Conservation (phyloP, 64 coral and sea anemone species). For the Montipora capricornis region DNA sequence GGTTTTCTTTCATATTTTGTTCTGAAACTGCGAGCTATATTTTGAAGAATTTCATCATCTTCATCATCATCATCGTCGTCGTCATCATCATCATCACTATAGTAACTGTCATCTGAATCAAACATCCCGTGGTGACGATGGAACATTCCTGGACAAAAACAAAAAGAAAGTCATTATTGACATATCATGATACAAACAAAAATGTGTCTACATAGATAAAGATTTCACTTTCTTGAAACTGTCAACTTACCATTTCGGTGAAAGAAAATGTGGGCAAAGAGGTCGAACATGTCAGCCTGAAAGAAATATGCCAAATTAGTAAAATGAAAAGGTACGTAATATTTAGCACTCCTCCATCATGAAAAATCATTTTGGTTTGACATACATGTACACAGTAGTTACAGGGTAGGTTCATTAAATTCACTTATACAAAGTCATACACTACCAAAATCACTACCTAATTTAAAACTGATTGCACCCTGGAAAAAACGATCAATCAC, state of each 20-base stretch:
- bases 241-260: constrained; percentile 81
- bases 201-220: too few relatives aligned
- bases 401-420: too few relatives aligned
- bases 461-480: too few relatives aligned
- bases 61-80: constrained; percentile 71
- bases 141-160: constrained; percentile 69
- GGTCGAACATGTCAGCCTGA: constrained; percentile 99
- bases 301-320: constrained; percentile 1
- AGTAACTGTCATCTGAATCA: constrained; percentile 68
- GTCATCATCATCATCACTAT: constrained; percentile 79
- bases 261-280: constrained; percentile 99
- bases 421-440: too few relatives aligned
- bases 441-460: too few relatives aligned
- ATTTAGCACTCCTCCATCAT: too few relatives aligned
- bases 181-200: background rate
- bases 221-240: background rate
- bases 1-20: constrained; percentile 88
- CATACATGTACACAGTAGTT: too few relatives aligned
- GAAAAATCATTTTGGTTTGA: too few relatives aligned
- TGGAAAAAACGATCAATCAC: too few relatives aligned
- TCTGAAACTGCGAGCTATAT: constrained; percentile 76
- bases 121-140: constrained; percentile 43
- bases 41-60: constrained; percentile 84
- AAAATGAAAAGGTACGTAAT: too few relatives aligned
- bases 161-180: background rate